Evolutionary conservation across 2,888 invertebrate species (phyloP), one percentile per base, ranked within the genome.

Genomic region (Eupithecia exiguata): DNA sequence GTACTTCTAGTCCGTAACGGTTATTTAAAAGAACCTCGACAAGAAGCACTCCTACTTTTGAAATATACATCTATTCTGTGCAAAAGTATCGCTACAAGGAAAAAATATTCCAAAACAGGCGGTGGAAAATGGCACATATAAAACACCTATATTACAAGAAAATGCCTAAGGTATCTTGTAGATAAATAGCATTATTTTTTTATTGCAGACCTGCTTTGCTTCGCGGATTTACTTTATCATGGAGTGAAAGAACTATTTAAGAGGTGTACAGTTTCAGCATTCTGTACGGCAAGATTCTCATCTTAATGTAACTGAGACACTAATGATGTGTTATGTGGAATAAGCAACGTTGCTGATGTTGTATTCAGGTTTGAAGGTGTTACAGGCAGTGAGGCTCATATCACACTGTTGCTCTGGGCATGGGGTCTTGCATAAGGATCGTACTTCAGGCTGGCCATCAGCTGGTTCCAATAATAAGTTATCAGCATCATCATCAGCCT

Each of bases 71-170:
- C 40, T 49, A 62, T 68, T 53, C 69, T 72, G 72, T 72, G 62
- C 35, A 21, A 18, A 36, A 49, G 63, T 72, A 70, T 75, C 62
- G 69, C 40, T 70, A 61, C 68, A 66, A 68, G 73, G 69, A 71
- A 76, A 66, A 76, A 71, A 76, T 76, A 71, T 74, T 76, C 58
- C 62, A 46, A 68, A 53, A 72, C 67, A 74, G 69, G 74, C 35
- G 61, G 72, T 72, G 43, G 74, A 71, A 72, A 77, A 73, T 74
- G 74, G 70, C 72, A 72, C 70, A 70, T 70, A 74, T 77, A 77
- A 74, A 74, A 70, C 62, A 77, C 74, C 70, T 68, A 70, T 75
- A 71, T 73, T 75, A 66, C 70, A 70, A 25, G 63, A 25, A 63
- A 72, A 71, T 72, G 35, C 38, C 69, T 67, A 65, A 61, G 35